phyloP scores from a whole-genome alignment of 2,797 vertebrate species.

The Crax fasciolata region DNA sequence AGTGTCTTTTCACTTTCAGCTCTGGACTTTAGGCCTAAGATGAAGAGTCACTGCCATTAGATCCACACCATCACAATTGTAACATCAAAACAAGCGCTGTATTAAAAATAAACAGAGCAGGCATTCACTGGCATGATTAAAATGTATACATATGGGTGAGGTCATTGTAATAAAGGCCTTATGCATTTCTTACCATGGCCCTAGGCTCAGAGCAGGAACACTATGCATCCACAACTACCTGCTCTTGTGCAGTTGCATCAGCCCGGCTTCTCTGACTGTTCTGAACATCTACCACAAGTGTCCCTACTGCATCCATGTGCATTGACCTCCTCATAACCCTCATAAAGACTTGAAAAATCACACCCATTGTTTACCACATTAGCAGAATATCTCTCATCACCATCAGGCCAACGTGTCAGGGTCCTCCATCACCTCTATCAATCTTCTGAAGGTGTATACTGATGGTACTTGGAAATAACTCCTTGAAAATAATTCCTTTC shows the following conservation, averaged over 20 bases:
- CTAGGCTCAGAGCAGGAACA: conserved; percentile 43
- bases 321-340: not conserved
- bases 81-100: conserved; percentile 68
- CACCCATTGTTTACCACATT: not conserved
- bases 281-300: not conserved
- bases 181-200: conserved; percentile 65
- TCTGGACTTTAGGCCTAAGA: conserved; percentile 56
- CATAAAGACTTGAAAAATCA: not conserved
- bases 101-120: conserved; percentile 72
- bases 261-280: not conserved
- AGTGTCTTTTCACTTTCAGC: conserved; percentile 77
- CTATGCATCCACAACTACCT: conserved; percentile 34
- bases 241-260: conserved; percentile 57
- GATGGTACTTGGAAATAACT: not conserved
- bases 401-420: not conserved
- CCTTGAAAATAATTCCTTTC: not conserved
- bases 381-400: not conserved
- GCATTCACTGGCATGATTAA: conserved; percentile 71
- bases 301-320: not conserved
- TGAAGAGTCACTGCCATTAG: conserved; percentile 62
- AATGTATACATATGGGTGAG: conserved; percentile 70
- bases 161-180: conserved; percentile 70
- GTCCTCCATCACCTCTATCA: not conserved
- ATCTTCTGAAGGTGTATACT: not conserved
- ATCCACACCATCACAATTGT: conserved; percentile 70